Evolutionary conservation across 2,113 vertebrate genomes (phyloP), one percentile per base, ranked within the genome.

Genomic region (Lophura nycthemera): DNA sequence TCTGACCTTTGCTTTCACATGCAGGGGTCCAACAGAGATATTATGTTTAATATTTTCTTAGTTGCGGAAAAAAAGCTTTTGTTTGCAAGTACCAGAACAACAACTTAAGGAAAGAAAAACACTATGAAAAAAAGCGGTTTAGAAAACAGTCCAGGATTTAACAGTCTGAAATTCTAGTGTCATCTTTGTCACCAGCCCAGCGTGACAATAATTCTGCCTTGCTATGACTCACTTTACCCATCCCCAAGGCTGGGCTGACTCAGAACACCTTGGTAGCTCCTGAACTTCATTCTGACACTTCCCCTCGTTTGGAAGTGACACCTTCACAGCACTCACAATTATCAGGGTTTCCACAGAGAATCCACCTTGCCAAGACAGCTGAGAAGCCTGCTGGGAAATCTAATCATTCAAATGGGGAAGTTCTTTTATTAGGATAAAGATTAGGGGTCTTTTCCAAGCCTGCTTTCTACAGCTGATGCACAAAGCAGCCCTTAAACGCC

Each of bases 1-100:
- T 10, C 76, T 77, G 52, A 83, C 93, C 95, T 97, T 91, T 89
- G 89, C 79, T 84, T 96, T 70, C 80, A 29, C 80, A 86, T 11
- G 36, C 48, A 88, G 86, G 63, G 70, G 86, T 65, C 77, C 45
- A 52, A 2, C 43, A 69, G 29, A 47, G 43, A 61, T 61, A 81
- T 36, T 57, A 43, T 9, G 43, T 3, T 83, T 78, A 47, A 24
- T 74, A 38, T 80, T 67, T 82, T 89, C 32, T 66, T 90, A 71
- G 74, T 36, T 27, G 69, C 32, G 30, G 30, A 50, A 50, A 50
- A 17, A 24, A 92, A 80, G 56, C 60, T 83, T 87, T 76, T 48
- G 42, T 48, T 45, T 42, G 34, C n/a, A 61, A 57, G 43, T 3
- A 63, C 14, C 64, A n/a, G 54, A 54, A 45, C 27, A 50, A 65